These are phyloP conservation scores for Danaus melanippus DNA, from an alignment of 1,140 invertebrate species.

Conservation along the genomic window DNA sequence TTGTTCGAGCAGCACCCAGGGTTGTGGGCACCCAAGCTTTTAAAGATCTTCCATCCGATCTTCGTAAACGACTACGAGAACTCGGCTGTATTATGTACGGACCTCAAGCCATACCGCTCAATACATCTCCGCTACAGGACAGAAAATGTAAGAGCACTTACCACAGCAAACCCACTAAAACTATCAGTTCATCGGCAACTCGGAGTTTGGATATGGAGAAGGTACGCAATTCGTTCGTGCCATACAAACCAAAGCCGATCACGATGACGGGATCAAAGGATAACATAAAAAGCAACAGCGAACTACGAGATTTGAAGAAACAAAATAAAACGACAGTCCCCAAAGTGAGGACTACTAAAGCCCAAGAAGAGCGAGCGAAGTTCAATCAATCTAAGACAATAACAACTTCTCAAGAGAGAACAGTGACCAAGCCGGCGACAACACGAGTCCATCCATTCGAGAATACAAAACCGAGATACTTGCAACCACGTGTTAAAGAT, in stretches of 20 bases:
- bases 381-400: constrained; percentile 45
- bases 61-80: constrained; percentile 43
- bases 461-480: constrained; percentile 44
- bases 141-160: constrained; percentile 25
- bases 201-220: constrained; percentile 46
- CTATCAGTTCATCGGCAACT: constrained; percentile 11
- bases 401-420: constrained; percentile 26
- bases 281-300: constrained; percentile 27
- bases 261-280: constrained; percentile 21
- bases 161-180: constrained; percentile 15
- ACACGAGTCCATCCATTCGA: constrained; percentile 25
- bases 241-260: constrained; percentile 41
- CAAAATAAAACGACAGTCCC: constrained; percentile 23
- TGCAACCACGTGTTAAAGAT: constrained; percentile 31
- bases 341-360: constrained; percentile 53
- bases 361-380: constrained; percentile 54
- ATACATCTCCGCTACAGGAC: constrained; percentile 24
- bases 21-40: constrained; percentile 47
- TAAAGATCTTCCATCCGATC: constrained; percentile 42
- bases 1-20: constrained; percentile 41
- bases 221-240: constrained; percentile 49
- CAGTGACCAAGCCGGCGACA: constrained; percentile 13
- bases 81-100: constrained; percentile 56
- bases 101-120: constrained; percentile 27
- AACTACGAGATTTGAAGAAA: constrained; percentile 31